Base-by-base conservation (phyloP, 2,888 invertebrate species). In the Drosophila percnosoma region DNA sequence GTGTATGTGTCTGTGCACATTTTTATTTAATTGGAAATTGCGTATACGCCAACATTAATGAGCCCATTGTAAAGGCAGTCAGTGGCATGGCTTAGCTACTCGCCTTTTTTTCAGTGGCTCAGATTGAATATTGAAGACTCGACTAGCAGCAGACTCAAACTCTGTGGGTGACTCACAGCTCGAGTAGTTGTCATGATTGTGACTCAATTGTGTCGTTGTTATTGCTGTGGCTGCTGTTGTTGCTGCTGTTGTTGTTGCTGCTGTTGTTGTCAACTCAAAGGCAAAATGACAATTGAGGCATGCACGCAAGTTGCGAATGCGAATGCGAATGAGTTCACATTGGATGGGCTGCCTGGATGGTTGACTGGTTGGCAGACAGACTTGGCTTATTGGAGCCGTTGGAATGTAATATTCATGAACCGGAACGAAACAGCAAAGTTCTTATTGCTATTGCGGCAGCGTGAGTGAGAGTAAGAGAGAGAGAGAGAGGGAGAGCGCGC, bases 21-120 rank as follows among this genome's bases (percentile, higher is more conserved):
- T 85, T 82, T 79, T 87, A 89, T 89, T 84, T 87, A 87, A 87
- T 87, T 89, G 87, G 70, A 87, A 89, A 87, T 87, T 89, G 87
- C 87, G 87, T 87, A 87, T 89, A 87, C 80, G 89, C 79, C 85
- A 76, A 58, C 84, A 77, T 85, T 87, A 89, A 87, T 79, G 89
- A 87, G 85, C 74, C 79, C 79, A 87, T 87, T 89, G 87, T 82
- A 61, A 68, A 68, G 61, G 59, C 74, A 69, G 71, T 60, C 58
- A 49, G 65, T 58, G 61, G 54, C 48, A 40, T 49, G 69, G 73
- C 73, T 80, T 82, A 73, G 84, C 58, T 60, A 71, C 40, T 52
- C 54, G 70, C 52, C 49, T 58, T 49, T 62, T 62, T 63, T 58
- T 11, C 27, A 38, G 33, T 34, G 40, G 51, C 62, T 65, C 61